These are phyloP conservation scores for Artibeus lituratus DNA, from an alignment of 2,797 vertebrate species.

Conservation along the genomic window DNA sequence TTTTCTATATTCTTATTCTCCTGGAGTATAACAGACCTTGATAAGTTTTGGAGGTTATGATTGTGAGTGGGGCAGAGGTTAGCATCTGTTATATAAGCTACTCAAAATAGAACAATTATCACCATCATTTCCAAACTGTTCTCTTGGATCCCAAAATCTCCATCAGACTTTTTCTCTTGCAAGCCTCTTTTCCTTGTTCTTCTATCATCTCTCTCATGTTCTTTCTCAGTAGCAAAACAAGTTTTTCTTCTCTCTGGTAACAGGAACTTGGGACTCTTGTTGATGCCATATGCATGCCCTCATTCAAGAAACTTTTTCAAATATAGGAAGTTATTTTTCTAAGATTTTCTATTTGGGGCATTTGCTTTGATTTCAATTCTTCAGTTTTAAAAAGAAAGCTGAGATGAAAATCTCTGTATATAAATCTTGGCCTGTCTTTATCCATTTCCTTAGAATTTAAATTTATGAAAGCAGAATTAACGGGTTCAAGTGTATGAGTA, in stretches of 20 bases:
- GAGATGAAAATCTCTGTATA: not conserved
- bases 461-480: conserved; percentile 32
- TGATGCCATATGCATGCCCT: not conserved
- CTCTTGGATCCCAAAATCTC: not conserved
- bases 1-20: not conserved
- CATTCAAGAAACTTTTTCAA: not conserved
- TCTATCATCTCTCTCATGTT: not conserved
- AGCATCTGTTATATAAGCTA: not conserved
- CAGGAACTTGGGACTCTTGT: not conserved
- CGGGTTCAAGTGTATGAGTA: not conserved
- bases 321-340: not conserved
- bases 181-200: not conserved
- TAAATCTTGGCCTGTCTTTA: not conserved
- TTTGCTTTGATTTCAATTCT: not conserved
- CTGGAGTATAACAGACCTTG: not conserved
- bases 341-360: not conserved
- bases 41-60: not conserved
- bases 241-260: not conserved
- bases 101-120: not conserved
- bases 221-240: not conserved
- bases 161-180: not conserved
- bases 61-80: not conserved
- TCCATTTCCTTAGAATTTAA: conserved; percentile 11
- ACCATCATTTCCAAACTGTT: not conserved
- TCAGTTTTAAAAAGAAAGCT: conserved; percentile 9